Conservation (phyloP, 2,888 invertebrate genomes). For the Ommatoiulus sabulosus region DNA sequence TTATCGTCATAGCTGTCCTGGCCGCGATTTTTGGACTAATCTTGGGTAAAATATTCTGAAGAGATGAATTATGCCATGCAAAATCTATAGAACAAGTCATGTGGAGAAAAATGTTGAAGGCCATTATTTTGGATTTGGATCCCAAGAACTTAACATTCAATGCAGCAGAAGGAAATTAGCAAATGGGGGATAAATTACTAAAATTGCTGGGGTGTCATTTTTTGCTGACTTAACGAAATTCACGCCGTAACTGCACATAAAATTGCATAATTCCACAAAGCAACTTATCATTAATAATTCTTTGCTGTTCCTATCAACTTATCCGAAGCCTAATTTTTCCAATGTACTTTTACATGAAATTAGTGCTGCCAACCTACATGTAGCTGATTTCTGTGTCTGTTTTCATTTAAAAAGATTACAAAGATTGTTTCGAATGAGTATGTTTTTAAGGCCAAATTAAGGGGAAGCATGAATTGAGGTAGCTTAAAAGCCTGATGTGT, state of each 20-base stretch:
- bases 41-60: constrained; percentile 80
- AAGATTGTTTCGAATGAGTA: background rate
- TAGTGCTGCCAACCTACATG: background rate
- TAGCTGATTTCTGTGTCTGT: background rate
- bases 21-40: constrained; percentile 80
- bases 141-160: background rate
- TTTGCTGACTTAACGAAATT: background rate
- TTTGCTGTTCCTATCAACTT: background rate
- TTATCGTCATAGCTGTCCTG: constrained; percentile 76
- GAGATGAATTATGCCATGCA: background rate
- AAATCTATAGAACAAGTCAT: background rate
- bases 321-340: background rate
- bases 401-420: background rate
- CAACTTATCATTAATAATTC: background rate
- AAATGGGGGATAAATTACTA: background rate
- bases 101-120: background rate
- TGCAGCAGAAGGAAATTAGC: background rate
- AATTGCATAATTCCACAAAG: background rate
- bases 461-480: background rate
- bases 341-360: background rate
- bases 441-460: background rate
- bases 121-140: background rate
- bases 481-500: background rate
- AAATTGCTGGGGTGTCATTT: constrained; percentile 1
- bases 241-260: background rate